These are phyloP conservation scores for Echiichthys vipera DNA, from an alignment of 2,797 vertebrate genomes.

Conservation along the genomic window DNA sequence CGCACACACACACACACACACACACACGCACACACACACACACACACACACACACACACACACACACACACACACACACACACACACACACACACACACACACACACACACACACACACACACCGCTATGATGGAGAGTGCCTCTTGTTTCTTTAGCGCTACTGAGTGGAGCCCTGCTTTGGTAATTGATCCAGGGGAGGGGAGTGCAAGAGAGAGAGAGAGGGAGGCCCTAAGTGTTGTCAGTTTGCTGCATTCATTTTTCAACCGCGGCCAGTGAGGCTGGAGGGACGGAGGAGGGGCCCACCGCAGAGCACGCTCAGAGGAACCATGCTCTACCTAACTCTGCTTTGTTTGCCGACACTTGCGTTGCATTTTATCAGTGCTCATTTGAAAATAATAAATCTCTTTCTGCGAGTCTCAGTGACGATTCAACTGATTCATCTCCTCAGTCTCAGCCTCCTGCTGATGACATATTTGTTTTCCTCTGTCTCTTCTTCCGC, in stretches of 20 bases:
- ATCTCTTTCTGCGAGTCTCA: conserved; percentile 45
- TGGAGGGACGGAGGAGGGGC: conserved; percentile 75
- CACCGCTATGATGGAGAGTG: conserved; percentile 72
- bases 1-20: conserved; percentile 39
- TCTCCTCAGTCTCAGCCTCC: conserved; percentile 60
- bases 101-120: conserved; percentile 31
- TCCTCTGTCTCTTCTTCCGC: conserved; percentile 35
- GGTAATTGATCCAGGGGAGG: conserved; percentile 84
- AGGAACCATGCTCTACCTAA: conserved; percentile 49
- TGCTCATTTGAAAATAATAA: conserved; percentile 55
- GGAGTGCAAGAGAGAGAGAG: conserved; percentile 42
- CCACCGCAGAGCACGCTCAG: conserved; percentile 67
- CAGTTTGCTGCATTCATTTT: conserved; percentile 87
- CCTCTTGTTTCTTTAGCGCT: conserved; percentile 78
- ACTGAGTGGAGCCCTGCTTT: conserved; percentile 77
- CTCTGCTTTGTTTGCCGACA: conserved; percentile 27
- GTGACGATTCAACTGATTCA: conserved; percentile 51
- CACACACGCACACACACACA: conserved; percentile 14
- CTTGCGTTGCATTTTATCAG: conserved; percentile 5
- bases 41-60: conserved; percentile 5
- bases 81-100: conserved; percentile 31
- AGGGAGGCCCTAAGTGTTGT: conserved; percentile 80
- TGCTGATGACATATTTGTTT: conserved; percentile 76
- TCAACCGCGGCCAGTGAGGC: conserved; percentile 77
- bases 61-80: conserved; percentile 28